Base-by-base conservation (phyloP, 2,797 vertebrate genomes). In the Xerus rutilus region DNA sequence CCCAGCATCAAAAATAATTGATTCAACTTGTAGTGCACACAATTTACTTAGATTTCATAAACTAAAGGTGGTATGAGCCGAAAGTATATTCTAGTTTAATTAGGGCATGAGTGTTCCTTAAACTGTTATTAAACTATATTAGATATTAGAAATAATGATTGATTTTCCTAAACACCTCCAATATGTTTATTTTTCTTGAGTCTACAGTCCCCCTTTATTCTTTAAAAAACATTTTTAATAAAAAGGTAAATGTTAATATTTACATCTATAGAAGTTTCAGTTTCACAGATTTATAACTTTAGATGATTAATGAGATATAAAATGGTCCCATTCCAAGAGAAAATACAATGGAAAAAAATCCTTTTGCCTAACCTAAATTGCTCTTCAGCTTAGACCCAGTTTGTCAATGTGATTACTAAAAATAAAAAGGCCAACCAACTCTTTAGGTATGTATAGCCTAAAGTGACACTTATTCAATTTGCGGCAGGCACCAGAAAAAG, bases 361-460 rank as follows among this genome's bases (percentile, higher is more conserved):
- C 72, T 65, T 76, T 93, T 85, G 77, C 45, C 62, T 90, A 93
- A 94, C 83, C 85, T 92, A 86, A 91, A 86, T 92, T 92, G 82
- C 54, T 86, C 74, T 88, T 93, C 73, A 78, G 67, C 30, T 93
- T 70, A 94, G 77, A 91, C 28, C 64, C 82, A 67, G 39, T 83
- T 81, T 82, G 39, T 92, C 77, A 93, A 93, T 25, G 65, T 94
- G 72, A 96, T 69, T 15, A 96, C 85, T 95, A 79, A 96, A 96
- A 96, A 89, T 93, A 92, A 7, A 94, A 95, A 77, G 10, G 47
- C 76, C 79, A 93, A 69, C n/a, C 7, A 70, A 82, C 45, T 72
- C 73, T 49, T 96, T 49, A 74, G 49, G 88, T 28, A 87, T 11
- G 54, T 30, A 69, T 4, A 93, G 54, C 45, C 54, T 30, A 52